Base-by-base conservation (phyloP, 2,797 vertebrate species). In the Leptodon cayanensis region DNA sequence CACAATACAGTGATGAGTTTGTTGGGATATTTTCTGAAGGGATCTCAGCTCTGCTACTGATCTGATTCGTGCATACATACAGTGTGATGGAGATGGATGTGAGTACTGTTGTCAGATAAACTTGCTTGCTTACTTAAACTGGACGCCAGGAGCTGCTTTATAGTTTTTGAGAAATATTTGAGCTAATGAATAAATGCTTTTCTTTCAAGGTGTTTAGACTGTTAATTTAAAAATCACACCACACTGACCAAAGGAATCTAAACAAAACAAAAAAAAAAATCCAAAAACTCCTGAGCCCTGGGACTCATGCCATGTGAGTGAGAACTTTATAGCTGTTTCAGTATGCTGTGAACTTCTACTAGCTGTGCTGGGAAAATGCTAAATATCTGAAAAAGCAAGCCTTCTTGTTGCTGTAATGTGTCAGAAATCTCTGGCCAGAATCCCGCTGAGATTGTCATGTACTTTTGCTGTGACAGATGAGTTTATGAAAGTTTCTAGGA, bases 381-480 rank as follows among this genome's bases (percentile, higher is more conserved):
- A 83, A 91, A 80, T 40, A 49, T 89, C 62, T 95, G 96, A 86
- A 76, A 95, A 97, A 93, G 40, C 52, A 94, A 95, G 61, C 22
- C 80, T 96, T 84, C 93, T 83, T 84, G 86, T 62, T 96, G 77
- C 93, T 97, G 54, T 84, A 95, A 95, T 72, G 73, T 94, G 91
- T 76, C 91, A 94, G 88, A 96, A 95, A 92, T 94, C 63, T 90
- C 83, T 96, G 93, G 76, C 96, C 72, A 50, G 33, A 82, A 83
- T 97, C 94, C 91, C 12, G 18, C 42, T 49, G 40, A 94, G 91
- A 66, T 87, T 50, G n/a, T 95, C 90, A 84, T 55, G 44, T 89
- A 87, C 83, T 96, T 98, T 74, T 96, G 35, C 87, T 95, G 77
- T 92, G 93, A 96, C 84, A 96, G 96, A 93, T 82, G 74, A 87